Percentiles rank a stretch among this genome's conserved stretches.
Conservation (phyloP, 2,888 invertebrate species). For the Germaria angustata region DNA sequence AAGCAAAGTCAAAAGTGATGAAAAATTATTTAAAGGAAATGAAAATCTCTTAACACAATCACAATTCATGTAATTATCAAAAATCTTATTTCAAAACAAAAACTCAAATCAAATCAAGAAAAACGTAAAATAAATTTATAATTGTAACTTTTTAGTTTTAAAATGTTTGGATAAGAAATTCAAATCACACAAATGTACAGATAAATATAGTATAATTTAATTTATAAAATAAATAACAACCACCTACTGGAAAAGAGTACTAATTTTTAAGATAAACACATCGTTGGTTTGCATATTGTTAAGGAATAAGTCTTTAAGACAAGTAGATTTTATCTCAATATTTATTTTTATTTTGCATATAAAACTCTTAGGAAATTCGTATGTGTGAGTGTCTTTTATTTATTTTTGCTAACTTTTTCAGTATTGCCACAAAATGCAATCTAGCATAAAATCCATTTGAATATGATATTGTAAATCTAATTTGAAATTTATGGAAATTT, state of each 20-base stretch:
- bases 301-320: slow-evolving; percentile 20
- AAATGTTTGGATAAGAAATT: slow-evolving; percentile 26
- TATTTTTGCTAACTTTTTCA: not conserved
- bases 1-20: too few species aligned
- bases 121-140: not conserved
- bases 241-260: slow-evolving; percentile 3
- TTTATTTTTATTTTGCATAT: not conserved
- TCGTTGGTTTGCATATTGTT: not conserved
- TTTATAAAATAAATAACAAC: slow-evolving; percentile 49
- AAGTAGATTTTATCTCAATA: slow-evolving; percentile 7
- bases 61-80: not conserved
- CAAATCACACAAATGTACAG: slow-evolving; percentile 7
- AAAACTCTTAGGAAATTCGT: not conserved
- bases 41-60: not conserved
- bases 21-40: too few species aligned
- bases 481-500: slow-evolving; percentile 67
- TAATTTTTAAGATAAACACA: slow-evolving; percentile 41
- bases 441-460: slow-evolving; percentile 62
- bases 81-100: not conserved
- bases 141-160: slow-evolving; percentile 13
- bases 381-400: not conserved
- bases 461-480: slow-evolving; percentile 65
- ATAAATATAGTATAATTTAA: slow-evolving; percentile 33
- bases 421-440: slow-evolving; percentile 53
- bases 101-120: not conserved